phyloP scores from a whole-genome alignment of 2,888 invertebrate genomes.

The Bellardia pandia region DNA sequence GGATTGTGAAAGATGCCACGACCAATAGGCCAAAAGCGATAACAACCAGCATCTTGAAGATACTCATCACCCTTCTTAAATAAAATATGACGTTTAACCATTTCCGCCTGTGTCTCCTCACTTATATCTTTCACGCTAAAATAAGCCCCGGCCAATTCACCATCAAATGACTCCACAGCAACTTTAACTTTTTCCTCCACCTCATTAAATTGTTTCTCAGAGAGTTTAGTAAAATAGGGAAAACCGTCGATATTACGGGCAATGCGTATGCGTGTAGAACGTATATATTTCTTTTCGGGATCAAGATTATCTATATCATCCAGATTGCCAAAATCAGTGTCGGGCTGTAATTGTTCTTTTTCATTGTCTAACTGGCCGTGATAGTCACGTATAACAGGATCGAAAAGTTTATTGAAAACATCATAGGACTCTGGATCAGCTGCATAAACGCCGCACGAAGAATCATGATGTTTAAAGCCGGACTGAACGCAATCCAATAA shows the following conservation, averaged over 20 bases:
- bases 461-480: slow-evolving; percentile 87
- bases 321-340: slow-evolving; percentile 87
- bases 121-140: slow-evolving; percentile 86
- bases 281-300: slow-evolving; percentile 86
- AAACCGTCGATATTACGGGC: slow-evolving; percentile 86
- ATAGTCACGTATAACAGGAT: slow-evolving; percentile 88
- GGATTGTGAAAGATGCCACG: slow-evolving; percentile 85
- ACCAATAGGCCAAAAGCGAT: slow-evolving; percentile 89
- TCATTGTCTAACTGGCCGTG: slow-evolving; percentile 84
- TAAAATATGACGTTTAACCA: slow-evolving; percentile 87
- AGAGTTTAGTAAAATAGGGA: slow-evolving; percentile 88
- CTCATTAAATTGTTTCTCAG: slow-evolving; percentile 86
- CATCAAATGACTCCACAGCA: slow-evolving; percentile 84
- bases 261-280: slow-evolving; percentile 88
- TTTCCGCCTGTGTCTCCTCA: slow-evolving; percentile 86
- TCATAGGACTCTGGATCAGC: slow-evolving; percentile 88
- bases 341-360: slow-evolving; percentile 86
- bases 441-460: slow-evolving; percentile 87
- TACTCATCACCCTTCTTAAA: slow-evolving; percentile 87
- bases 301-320: slow-evolving; percentile 87
- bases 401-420: slow-evolving; percentile 87
- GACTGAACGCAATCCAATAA: slow-evolving; percentile 87
- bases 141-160: slow-evolving; percentile 87
- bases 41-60: slow-evolving; percentile 86
- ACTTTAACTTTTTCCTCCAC: slow-evolving; percentile 85